Evolutionary conservation across 2,888 invertebrate genomes (phyloP), one percentile per base, ranked within the genome.

Genomic region (Liposcelis brunnea): DNA sequence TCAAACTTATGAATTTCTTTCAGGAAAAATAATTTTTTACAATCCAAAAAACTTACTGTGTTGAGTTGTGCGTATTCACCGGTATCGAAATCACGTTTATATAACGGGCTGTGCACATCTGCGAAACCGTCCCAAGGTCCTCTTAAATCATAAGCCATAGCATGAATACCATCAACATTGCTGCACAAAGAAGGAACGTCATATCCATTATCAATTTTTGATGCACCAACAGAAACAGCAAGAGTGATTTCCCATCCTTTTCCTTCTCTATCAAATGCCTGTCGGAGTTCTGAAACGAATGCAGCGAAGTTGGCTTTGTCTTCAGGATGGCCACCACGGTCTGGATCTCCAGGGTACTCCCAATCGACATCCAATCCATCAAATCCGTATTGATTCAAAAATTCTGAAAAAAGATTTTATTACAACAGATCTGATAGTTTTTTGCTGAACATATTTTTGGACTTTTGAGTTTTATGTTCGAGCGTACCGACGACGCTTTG

Each of bases 71-170:
- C 87, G 57, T 87, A 89, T 14, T 85, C 86, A 70, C 79, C 87
- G 58, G 87, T 84, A 61, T 90, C 89, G 56, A 84, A 83, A 0
- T 84, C 81, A 38, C 89, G 70, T 57, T 77, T 82, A 61, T 85
- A 86, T 1, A 90, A 66, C 1, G 89, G 84, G 55, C 87, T 87
- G 59, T 90, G 90, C 0, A 80, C 78, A 57, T 90, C 89, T 1
- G 89, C 87, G 57, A 87, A 87, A 12, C 89, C 89, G 1, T 82
- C 87, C 89, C 89, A 89, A 60, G 85, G 86, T 11, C 86, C 86
- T 49, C 86, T 71, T 40, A 86, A 68, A 62, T 86, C 86, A 59
- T 86, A 86, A 0, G 84, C 75, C 86, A 86, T 86, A 38, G 81
- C 84, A 58, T 86, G 85, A 45, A 86, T 75, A 0, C 84, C 85